phyloP scores from a whole-genome alignment of 2,888 invertebrate genomes.

The Incurvaria masculella region DNA sequence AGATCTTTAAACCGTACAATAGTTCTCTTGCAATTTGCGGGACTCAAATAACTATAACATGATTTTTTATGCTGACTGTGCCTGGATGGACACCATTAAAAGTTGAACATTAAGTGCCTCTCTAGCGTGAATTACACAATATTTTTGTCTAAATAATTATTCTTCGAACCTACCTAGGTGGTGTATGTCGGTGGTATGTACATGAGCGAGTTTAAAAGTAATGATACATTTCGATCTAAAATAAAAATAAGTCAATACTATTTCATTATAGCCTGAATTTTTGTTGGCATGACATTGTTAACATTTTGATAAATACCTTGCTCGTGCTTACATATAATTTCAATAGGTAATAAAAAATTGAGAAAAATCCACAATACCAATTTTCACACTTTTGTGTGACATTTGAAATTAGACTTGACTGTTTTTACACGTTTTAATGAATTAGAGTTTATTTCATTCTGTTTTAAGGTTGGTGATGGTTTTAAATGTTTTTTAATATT shows the following conservation, averaged over 20 bases:
- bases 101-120: too few species aligned
- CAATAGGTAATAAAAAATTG: too few species aligned
- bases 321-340: conserved; percentile 1
- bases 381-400: conserved; percentile 1
- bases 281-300: too few species aligned
- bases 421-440: not conserved
- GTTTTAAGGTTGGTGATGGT: conserved; percentile 9
- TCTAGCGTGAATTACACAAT: too few species aligned
- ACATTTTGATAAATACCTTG: too few species aligned
- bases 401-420: conserved; percentile 1
- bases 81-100: too few species aligned
- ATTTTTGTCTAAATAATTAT: too few species aligned
- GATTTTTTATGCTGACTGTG: too few species aligned
- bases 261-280: not conserved
- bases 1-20: too few species aligned
- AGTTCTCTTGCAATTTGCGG: too few species aligned
- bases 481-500: conserved; percentile 11
- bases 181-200: conserved; percentile 7
- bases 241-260: not conserved
- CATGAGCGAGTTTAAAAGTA: not conserved
- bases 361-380: conserved; percentile 1
- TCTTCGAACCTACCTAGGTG: conserved; percentile 16
- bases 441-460: not conserved
- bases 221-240: not conserved
- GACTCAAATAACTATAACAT: too few species aligned